These are phyloP conservation scores for Onychorhynchus coronatus DNA, from an alignment of 2,113 vertebrate genomes.

Conservation along the genomic window DNA sequence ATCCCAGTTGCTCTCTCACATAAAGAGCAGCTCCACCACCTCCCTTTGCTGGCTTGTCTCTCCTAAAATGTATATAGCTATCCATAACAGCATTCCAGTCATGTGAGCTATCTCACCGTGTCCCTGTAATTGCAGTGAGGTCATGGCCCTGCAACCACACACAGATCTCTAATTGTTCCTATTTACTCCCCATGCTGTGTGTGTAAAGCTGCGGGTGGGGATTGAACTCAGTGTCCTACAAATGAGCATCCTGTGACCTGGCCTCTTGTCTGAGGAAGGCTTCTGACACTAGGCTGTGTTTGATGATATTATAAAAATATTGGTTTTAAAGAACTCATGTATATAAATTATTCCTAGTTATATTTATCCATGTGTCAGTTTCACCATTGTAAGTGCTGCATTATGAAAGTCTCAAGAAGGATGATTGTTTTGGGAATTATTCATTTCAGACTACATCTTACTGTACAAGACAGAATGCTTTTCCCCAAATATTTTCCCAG, in stretches of 20 bases:
- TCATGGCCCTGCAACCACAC: background rate
- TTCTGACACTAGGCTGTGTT: background rate
- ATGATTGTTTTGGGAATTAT: background rate
- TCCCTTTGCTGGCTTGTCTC: background rate
- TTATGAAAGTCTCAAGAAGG: background rate
- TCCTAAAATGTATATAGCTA: background rate
- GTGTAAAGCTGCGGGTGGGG: background rate
- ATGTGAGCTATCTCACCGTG: background rate
- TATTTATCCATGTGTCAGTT: background rate
- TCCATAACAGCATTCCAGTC: background rate
- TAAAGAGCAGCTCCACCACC: background rate
- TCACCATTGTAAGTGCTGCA: background rate
- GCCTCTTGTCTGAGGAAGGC: background rate
- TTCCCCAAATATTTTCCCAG: background rate
- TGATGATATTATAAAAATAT: background rate
- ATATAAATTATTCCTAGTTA: background rate
- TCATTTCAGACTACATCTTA: background rate
- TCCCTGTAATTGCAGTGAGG: background rate
- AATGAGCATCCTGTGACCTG: accelerated
- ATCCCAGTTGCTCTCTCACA: background rate
- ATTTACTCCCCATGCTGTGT: background rate
- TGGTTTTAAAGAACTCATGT: background rate
- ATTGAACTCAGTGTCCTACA: background rate
- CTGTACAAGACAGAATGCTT: background rate
- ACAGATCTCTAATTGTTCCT: background rate